Percentiles rank a stretch among this genome's conserved stretches.
Evolutionary conservation across 2,113 vertebrate species (phyloP).

Genomic region (Lichenostomus cassidix): DNA sequence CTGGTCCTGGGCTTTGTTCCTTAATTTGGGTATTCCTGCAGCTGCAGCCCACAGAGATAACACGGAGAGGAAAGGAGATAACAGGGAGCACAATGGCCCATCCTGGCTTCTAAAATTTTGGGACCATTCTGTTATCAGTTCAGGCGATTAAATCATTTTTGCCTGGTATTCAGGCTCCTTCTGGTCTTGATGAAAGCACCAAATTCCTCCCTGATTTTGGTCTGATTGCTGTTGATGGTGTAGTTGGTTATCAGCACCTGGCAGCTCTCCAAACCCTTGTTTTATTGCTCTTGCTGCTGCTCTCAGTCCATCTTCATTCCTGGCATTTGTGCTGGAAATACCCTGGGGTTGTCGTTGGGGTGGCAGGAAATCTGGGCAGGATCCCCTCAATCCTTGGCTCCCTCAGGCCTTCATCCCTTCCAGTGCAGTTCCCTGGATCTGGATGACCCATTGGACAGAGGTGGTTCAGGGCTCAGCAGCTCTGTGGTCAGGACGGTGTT

Average conservation of each 20-base stretch:
- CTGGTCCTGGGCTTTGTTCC: not conserved
- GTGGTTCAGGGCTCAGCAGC: not conserved
- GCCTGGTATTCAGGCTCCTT: not conserved
- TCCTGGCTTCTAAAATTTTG: not conserved
- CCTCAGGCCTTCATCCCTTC: not conserved
- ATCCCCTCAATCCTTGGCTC: not conserved
- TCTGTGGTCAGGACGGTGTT: not conserved
- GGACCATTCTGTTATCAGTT: not conserved
- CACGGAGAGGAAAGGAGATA: not conserved
- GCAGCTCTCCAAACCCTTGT: not conserved
- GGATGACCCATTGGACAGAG: fast-evolving
- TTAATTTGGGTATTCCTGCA: not conserved
- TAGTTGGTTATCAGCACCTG: not conserved
- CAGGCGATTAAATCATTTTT: not conserved
- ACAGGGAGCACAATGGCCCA: not conserved
- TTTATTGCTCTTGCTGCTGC: not conserved
- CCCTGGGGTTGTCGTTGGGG: fast-evolving
- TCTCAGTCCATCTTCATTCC: not conserved
- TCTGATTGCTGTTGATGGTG: not conserved
- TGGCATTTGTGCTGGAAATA: not conserved
- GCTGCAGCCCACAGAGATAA: not conserved
- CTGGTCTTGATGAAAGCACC: not conserved
- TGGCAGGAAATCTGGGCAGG: not conserved
- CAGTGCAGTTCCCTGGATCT: not conserved
- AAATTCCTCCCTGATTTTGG: not conserved